Evolutionary conservation across 2,888 invertebrate genomes (phyloP), one percentile per base, ranked within the genome.

Genomic region (Diarsia brunnea): DNA sequence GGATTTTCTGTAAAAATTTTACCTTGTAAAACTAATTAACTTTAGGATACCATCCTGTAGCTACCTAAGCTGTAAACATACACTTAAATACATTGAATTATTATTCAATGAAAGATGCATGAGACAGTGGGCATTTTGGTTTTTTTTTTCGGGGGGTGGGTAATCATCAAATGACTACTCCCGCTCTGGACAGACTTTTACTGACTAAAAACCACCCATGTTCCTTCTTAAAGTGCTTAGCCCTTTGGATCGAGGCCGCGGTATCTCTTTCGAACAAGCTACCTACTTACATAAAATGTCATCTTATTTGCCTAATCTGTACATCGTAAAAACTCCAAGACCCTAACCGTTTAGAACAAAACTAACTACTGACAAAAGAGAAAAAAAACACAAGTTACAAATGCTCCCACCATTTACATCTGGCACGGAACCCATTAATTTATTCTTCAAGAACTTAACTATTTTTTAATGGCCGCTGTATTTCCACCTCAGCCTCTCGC

Each of bases 401-500:
- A 69, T 63, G 58, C 60, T 24, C 61, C 31, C 49, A 75, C 64
- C 47, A 65, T 73, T 78, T 75, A 69, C 78, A 76, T 73, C 73
- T 73, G 69, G 60, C 67, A 79, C 88, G 78, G 90, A 90, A 89
- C 90, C 86, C 73, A 75, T 79, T 86, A 75, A 78, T 81, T 84
- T 86, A 84, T 78, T 53, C 79, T 81, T 82, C 63, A 87, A 79
- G 79, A 84, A 82, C 88, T 85, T 88, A 72, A 83, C 86, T 74
- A 69, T 76, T 85, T 87, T 87, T 88, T 89, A 89, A 91, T 89
- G 88, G 88, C 75, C 76, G 84, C 82, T 86, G 88, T 87, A 88
- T 85, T 89, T 89, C 72, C 85, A 88, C 86, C 87, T 81, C 82
- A 84, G 86, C 82, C 90, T 88, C 88, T 87, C 82, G 87, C 89